A percentile compares a stretch with the other conserved stretches of the same genome.
phyloP scores from a whole-genome alignment of 1,140 invertebrate species.

The Scaptodrosophila lebanonensis region DNA sequence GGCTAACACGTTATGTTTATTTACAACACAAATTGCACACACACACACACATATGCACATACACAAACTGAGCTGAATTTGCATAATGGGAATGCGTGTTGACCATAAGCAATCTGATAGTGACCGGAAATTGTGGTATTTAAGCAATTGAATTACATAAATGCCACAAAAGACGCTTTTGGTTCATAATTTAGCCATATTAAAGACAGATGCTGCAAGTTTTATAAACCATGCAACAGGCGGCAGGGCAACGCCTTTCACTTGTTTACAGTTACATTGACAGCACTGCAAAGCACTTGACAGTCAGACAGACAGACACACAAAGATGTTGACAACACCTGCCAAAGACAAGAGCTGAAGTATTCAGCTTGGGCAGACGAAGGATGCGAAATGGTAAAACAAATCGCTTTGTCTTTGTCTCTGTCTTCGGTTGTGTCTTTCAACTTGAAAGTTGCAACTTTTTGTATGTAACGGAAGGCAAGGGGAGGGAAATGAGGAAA shows the following conservation, averaged over 20 bases:
- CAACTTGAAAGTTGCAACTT: not conserved
- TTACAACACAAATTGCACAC: slow-evolving; percentile 49
- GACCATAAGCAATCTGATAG: slow-evolving; percentile 3
- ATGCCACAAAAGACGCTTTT: slow-evolving; percentile 43
- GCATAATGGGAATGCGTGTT: slow-evolving; percentile 56
- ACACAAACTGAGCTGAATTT: slow-evolving; percentile 30
- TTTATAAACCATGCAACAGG: slow-evolving; percentile 24
- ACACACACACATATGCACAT: slow-evolving; percentile 30
- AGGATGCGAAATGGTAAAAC: no score
- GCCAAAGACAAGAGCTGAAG: not conserved
- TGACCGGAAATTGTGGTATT: slow-evolving; percentile 23
- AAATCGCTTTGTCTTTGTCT: no score
- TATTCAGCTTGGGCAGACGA: no score
- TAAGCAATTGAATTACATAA: slow-evolving; percentile 29
- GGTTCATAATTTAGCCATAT: slow-evolving; percentile 33
- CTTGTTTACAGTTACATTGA: slow-evolving; percentile 21
- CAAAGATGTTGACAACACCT: not conserved
- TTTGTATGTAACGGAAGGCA: not conserved
- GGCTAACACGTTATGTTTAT: slow-evolving; percentile 62
- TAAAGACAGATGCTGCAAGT: not conserved
- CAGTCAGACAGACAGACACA: slow-evolving; percentile 11
- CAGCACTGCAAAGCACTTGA: slow-evolving; percentile 8
- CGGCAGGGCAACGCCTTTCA: slow-evolving; percentile 13
- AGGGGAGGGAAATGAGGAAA: not conserved
- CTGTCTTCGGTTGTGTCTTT: not conserved